phyloP scores from a whole-genome alignment of 2,797 vertebrate species.

The Sebastes melanostomus region DNA sequence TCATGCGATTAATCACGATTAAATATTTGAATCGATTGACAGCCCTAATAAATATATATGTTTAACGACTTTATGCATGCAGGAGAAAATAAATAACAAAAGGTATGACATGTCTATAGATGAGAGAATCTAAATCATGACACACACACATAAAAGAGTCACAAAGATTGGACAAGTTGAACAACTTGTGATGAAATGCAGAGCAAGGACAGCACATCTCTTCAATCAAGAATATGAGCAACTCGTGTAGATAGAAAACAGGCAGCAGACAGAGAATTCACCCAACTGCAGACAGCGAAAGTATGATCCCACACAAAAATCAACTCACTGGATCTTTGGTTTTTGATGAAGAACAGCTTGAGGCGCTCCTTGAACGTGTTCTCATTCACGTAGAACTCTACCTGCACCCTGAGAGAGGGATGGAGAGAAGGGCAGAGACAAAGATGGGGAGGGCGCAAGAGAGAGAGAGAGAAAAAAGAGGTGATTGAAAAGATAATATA shows the following conservation, averaged over 20 bases:
- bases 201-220: conserved; percentile 17
- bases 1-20: no score
- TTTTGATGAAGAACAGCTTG: conserved; percentile 92
- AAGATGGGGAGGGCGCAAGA: conserved; percentile 6
- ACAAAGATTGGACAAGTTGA: conserved; percentile 23
- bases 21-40: no score
- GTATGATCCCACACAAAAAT: conserved; percentile 1
- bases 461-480: neutral
- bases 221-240: neutral
- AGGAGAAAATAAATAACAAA: neutral
- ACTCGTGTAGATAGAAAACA: neutral
- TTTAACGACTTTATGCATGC: neutral
- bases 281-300: conserved; percentile 7
- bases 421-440: conserved; percentile 44
- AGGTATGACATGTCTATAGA: neutral
- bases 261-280: neutral
- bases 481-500: conserved; percentile 16
- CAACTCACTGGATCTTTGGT: conserved; percentile 90
- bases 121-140: neutral
- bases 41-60: neutral
- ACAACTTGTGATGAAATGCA: conserved; percentile 41
- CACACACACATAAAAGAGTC: neutral
- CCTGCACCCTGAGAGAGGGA: conserved; percentile 82
- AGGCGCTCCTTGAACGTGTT: conserved; percentile 90
- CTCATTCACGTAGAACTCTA: conserved; percentile 90